phyloP scores from a whole-genome alignment of 2,113 vertebrate species.

The Sinocyclocheilus rhinocerous region DNA sequence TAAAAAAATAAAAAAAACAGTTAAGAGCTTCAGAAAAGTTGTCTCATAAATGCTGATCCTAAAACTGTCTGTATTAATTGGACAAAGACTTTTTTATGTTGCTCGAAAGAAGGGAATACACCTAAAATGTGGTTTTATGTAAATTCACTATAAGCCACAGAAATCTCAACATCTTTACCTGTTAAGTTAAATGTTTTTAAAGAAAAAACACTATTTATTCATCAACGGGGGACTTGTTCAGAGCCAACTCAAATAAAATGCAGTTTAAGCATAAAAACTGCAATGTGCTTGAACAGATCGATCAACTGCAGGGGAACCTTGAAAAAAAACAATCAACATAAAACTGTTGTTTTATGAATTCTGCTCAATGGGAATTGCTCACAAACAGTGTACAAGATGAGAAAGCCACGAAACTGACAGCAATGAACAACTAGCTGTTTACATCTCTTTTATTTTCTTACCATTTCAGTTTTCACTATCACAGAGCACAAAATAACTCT shows the following conservation, averaged over 20 bases:
- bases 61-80: neutral
- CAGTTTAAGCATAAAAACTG: constrained; percentile 18
- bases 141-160: neutral
- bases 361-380: constrained; percentile 12
- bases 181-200: neutral
- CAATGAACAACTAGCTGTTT: constrained; percentile 5
- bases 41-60: neutral
- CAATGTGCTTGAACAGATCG: constrained; percentile 21
- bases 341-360: constrained; percentile 37
- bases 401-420: constrained; percentile 27
- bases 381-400: constrained; percentile 28
- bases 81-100: neutral
- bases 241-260: constrained; percentile 30
- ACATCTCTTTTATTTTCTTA: constrained; percentile 27
- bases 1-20: too few species aligned
- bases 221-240: constrained; percentile 6
- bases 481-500: neutral
- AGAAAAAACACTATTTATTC: neutral
- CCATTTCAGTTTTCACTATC: constrained; percentile 12
- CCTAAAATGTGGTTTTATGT: neutral
- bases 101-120: neutral
- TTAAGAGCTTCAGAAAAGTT: neutral
- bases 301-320: neutral
- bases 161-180: neutral
- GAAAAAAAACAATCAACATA: constrained; percentile 16